A percentile compares a stretch with the other conserved stretches of the same genome.
These are phyloP conservation scores for Ovis canadensis DNA, from an alignment of 2,113 vertebrate species.

Conservation along the genomic window DNA sequence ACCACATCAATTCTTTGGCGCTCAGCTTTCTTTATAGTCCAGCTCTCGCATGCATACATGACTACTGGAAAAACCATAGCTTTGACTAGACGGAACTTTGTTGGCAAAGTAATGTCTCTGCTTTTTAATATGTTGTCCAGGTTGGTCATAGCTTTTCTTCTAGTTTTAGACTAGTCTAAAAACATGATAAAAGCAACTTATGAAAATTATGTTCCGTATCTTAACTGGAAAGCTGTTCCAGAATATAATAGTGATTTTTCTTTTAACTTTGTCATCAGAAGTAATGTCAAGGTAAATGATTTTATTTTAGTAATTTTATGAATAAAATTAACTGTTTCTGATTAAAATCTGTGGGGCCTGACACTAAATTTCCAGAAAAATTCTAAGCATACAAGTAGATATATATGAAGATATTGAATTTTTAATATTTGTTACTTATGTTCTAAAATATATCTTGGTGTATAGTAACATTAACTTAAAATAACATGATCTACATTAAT, in stretches of 20 bases:
- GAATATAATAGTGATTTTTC: background rate
- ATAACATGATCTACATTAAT: background rate
- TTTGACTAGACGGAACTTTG: background rate
- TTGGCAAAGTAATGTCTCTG: background rate
- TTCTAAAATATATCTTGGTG: background rate
- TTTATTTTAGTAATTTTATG: background rate
- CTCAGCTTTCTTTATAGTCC: background rate
- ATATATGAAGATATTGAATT: background rate
- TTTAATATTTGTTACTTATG: background rate
- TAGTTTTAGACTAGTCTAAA: background rate
- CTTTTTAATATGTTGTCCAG: background rate
- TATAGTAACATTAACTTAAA: background rate
- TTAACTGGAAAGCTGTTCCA: background rate
- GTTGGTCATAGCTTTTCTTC: background rate
- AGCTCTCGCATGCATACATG: background rate
- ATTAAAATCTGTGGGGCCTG: background rate
- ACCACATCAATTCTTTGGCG: rapidly evolving
- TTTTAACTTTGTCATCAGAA: background rate
- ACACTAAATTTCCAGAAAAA: background rate
- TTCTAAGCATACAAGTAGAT: background rate
- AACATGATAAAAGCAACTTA: background rate
- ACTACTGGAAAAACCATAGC: background rate
- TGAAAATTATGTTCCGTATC: background rate
- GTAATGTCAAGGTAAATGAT: background rate
- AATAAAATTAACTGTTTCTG: background rate